Conservation (phyloP, 2,797 vertebrate species). For the Tragelaphus oryx region DNA sequence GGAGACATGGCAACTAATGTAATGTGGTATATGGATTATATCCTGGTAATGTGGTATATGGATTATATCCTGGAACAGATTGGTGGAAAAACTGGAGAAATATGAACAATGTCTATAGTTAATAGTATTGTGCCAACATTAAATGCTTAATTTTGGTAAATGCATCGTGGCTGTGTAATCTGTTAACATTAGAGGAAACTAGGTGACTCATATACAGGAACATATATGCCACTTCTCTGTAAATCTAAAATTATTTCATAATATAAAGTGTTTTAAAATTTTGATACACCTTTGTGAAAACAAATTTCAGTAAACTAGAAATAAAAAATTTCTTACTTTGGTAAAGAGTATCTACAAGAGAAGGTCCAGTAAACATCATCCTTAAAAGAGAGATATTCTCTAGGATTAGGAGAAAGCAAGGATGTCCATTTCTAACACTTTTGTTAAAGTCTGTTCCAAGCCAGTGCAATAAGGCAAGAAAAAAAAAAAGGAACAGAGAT, state of each 20-base stretch:
- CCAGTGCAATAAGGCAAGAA: conserved; percentile 29
- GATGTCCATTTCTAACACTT: not conserved
- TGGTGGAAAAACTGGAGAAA: not conserved
- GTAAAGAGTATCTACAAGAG: not conserved
- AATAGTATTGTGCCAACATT: not conserved
- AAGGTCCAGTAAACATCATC: not conserved
- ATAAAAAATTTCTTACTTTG: not conserved
- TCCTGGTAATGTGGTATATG: not conserved
- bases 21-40: not conserved
- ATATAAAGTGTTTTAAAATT: not conserved
- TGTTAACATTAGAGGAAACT: not conserved
- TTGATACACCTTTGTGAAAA: not conserved
- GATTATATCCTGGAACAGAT: not conserved
- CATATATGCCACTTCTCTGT: not conserved
- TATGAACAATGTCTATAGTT: not conserved
- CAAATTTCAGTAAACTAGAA: not conserved
- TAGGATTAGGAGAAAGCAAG: not conserved
- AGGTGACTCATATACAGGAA: not conserved
- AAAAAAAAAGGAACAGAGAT: conserved; percentile 20
- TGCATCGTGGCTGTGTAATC: not conserved
- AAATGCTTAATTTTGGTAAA: conserved; percentile 4
- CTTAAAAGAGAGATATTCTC: not conserved
- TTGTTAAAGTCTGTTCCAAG: not conserved
- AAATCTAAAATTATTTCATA: conserved; percentile 4
- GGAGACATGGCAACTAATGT: not conserved